phyloP scores from a whole-genome alignment of 1,140 invertebrate species.

The Panulirus ornatus region DNA sequence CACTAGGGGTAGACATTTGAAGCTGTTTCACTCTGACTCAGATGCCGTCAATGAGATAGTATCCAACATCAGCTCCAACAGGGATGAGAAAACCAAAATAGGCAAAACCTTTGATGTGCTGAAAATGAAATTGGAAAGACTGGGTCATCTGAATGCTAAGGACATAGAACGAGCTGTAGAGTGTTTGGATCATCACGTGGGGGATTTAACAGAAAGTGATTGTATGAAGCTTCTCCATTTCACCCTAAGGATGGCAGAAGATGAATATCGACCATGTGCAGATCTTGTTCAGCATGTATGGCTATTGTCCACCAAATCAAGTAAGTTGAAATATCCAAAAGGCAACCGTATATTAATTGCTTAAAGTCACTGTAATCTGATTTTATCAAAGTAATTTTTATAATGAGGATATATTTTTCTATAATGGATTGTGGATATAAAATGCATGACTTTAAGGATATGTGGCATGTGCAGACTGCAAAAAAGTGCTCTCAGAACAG shows the following conservation, averaged over 20 bases:
- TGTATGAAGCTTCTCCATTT: conserved; percentile 12
- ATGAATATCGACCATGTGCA: conserved; percentile 17
- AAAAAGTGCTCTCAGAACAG: too few relatives aligned
- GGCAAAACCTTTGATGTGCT: background rate
- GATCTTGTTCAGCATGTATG: conserved; percentile 2
- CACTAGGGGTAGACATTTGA: too few relatives aligned
- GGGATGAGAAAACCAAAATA: too few relatives aligned
- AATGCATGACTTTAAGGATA: too few relatives aligned
- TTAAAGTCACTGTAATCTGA: background rate
- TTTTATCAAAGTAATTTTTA: too few relatives aligned
- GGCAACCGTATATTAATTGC: background rate
- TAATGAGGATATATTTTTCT: too few relatives aligned
- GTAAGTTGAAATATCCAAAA: background rate
- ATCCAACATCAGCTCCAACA: too few relatives aligned
- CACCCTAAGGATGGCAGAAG: conserved; percentile 17
- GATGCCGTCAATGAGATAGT: too few relatives aligned
- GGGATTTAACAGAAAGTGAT: background rate
- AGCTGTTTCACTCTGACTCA: too few relatives aligned
- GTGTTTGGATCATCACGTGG: background rate
- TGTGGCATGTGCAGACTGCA: too few relatives aligned
- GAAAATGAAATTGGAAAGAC: conserved; percentile 24
- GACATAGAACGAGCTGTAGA: conserved; percentile 1
- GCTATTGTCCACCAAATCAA: background rate
- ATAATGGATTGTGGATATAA: too few relatives aligned
- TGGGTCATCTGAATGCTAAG: background rate